Percentiles rank a stretch among this genome's conserved stretches.
These are phyloP conservation scores for Cephus pygmeus DNA, from an alignment of 2,888 invertebrate genomes.

Conservation along the genomic window DNA sequence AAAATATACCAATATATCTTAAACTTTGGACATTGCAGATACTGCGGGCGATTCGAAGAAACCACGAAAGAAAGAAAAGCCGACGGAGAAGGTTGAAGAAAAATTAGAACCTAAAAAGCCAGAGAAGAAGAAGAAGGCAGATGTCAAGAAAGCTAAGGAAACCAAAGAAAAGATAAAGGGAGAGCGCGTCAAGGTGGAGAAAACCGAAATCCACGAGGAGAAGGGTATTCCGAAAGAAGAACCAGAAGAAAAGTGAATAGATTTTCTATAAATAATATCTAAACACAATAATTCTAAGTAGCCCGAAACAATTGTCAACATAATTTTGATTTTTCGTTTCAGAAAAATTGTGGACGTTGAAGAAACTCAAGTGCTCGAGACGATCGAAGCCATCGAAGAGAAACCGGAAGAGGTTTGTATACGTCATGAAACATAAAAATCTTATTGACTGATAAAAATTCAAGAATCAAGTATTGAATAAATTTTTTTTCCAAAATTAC, in stretches of 20 bases:
- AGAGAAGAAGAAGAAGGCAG: conserved; percentile 54
- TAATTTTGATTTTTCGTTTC: conserved; percentile 21
- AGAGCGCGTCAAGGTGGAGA: conserved; percentile 68
- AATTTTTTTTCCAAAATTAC: conserved; percentile 15
- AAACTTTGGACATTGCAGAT: not conserved
- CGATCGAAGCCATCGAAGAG: conserved; percentile 70
- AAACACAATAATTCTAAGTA: not conserved
- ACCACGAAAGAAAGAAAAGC: conserved; percentile 53
- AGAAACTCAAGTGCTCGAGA: conserved; percentile 70
- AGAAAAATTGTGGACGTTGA: conserved; percentile 69
- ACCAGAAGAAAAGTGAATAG: conserved; percentile 57
- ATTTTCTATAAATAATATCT: not conserved
- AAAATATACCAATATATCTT: not conserved
- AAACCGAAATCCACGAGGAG: conserved; percentile 54
- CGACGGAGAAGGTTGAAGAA: conserved; percentile 40
- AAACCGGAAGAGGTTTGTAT: conserved; percentile 48
- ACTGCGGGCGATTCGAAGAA: conserved; percentile 66
- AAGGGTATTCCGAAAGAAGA: conserved; percentile 46
- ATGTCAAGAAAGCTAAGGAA: conserved; percentile 67
- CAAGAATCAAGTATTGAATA: not conserved
- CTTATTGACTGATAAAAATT: not conserved
- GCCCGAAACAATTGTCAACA: not conserved
- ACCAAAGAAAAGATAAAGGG: conserved; percentile 66
- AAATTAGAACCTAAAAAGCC: conserved; percentile 42
- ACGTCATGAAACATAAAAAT: not conserved